These are phyloP conservation scores for Eudyptes chrysolophus DNA, from an alignment of 2,113 vertebrate genomes.

Conservation along the genomic window DNA sequence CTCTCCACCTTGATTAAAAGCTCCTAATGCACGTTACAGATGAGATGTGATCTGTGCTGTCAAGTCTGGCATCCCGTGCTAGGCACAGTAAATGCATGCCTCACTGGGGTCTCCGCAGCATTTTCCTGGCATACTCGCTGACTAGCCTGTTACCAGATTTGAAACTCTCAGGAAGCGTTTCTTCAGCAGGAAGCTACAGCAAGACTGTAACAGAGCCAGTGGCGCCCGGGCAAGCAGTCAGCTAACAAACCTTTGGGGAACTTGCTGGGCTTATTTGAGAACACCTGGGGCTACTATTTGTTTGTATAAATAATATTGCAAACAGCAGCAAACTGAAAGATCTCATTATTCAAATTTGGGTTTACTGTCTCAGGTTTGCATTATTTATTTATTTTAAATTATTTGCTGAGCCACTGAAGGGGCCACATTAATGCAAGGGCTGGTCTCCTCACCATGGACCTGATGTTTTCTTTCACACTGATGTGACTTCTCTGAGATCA, in stretches of 20 bases:
- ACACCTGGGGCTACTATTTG: not conserved
- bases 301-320: not conserved
- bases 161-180: not conserved
- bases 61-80: not conserved
- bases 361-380: not conserved
- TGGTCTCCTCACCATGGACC: not conserved
- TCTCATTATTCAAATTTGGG: not conserved
- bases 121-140: not conserved
- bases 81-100: not conserved
- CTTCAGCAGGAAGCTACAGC: not conserved
- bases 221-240: not conserved
- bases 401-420: not conserved
- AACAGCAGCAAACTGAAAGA: not conserved
- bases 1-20: not conserved
- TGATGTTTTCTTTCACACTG: not conserved
- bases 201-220: not conserved
- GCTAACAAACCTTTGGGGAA: not conserved
- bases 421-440: not conserved
- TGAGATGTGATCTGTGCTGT: slow-evolving; percentile 22
- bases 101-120: not conserved
- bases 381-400: slow-evolving; percentile 25
- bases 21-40: slow-evolving; percentile 4
- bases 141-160: not conserved
- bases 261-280: not conserved
- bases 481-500: not conserved